These are phyloP conservation scores for Pica pica DNA, from an alignment of 2,113 vertebrate genomes.

Conservation along the genomic window DNA sequence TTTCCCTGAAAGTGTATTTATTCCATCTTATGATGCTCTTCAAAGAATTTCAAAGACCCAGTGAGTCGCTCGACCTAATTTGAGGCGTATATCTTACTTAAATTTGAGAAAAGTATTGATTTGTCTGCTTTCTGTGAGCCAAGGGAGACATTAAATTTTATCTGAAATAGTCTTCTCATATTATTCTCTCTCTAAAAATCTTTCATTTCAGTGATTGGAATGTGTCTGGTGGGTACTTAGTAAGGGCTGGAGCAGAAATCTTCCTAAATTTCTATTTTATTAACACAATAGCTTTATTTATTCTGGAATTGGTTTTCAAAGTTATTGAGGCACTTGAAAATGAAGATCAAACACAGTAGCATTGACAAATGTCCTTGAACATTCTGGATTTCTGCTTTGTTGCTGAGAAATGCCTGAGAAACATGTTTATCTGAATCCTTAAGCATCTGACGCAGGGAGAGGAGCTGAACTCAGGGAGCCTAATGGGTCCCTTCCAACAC, in stretches of 20 bases:
- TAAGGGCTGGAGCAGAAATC: not conserved
- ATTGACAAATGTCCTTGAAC: not conserved
- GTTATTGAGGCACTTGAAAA: not conserved
- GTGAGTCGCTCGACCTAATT: not conserved
- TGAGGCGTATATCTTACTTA: not conserved
- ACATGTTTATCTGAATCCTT: not conserved
- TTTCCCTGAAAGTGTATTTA: not conserved
- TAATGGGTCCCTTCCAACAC: not conserved
- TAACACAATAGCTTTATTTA: not conserved
- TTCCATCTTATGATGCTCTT: not conserved
- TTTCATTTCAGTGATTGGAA: not conserved
- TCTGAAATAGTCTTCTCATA: constrained; percentile 5
- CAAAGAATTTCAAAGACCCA: not conserved
- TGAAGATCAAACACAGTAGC: not conserved
- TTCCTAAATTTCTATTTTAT: not conserved
- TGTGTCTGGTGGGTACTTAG: not conserved
- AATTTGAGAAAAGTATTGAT: constrained; percentile 21
- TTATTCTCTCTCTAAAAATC: not conserved
- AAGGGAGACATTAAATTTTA: constrained; percentile 2
- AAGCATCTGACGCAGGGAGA: not conserved
- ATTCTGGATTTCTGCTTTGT: not conserved
- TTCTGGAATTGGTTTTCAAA: not conserved
- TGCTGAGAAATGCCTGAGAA: not conserved
- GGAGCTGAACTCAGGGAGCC: not conserved
- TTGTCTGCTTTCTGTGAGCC: not conserved